Evolutionary conservation across 2,113 vertebrate genomes (phyloP).

Genomic region (Otocyon megalotis): DNA sequence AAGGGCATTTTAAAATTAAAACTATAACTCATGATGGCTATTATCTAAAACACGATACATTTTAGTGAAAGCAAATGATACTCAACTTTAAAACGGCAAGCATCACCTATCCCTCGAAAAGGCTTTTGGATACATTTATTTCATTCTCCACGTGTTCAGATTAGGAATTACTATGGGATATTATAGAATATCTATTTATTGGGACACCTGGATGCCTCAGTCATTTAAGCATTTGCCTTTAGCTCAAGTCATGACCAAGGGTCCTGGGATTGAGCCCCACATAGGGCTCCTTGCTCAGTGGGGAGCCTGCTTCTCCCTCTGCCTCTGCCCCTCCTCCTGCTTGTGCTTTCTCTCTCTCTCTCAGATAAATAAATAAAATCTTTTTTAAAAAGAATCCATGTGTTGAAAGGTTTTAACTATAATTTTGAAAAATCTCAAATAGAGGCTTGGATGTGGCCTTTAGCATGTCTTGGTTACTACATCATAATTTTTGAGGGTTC

Average conservation of each 20-base stretch:
- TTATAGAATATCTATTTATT: background rate
- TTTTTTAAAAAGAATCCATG: background rate
- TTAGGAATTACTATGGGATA: background rate
- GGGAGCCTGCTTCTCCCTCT: background rate
- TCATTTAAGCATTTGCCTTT: background rate
- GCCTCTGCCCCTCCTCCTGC: background rate
- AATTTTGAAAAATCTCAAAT: background rate
- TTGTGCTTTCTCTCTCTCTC: background rate
- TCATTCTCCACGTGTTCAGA: background rate
- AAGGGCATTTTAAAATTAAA: conserved; percentile 44
- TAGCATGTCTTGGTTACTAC: background rate
- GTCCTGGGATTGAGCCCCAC: background rate
- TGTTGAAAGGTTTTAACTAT: background rate
- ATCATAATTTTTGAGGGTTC: conserved; percentile 5
- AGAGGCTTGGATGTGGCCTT: background rate
- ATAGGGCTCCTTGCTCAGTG: background rate
- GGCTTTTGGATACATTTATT: conserved; percentile 1
- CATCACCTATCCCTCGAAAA: background rate
- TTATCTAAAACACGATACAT: background rate
- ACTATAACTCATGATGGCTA: background rate
- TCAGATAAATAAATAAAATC: background rate
- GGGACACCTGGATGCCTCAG: background rate
- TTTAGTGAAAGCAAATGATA: background rate
- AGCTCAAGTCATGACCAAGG: background rate
- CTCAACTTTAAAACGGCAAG: conserved; percentile 5